These are phyloP conservation scores for Apostichopus japonicus DNA, from an alignment of 35 echinoderm and acorn worm genomes.

Conservation along the genomic window DNA sequence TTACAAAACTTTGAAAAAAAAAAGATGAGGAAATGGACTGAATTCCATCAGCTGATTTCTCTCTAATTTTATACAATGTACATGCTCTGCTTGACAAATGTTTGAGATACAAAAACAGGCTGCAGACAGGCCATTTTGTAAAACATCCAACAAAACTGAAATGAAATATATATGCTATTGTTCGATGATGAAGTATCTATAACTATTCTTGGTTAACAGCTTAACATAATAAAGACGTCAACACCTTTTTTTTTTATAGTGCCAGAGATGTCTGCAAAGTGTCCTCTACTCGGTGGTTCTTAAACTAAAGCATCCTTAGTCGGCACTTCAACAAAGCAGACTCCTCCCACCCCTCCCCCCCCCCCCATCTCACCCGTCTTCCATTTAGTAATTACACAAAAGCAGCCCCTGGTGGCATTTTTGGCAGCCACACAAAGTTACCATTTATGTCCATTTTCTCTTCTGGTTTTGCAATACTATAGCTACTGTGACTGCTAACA, in stretches of 20 bases:
- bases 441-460: conserved; percentile 30
- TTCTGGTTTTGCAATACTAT: neutral
- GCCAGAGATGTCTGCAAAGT: neutral
- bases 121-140: neutral
- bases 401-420: conserved; percentile 7
- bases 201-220: too few relatives aligned
- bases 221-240: too few relatives aligned
- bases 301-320: neutral
- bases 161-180: neutral
- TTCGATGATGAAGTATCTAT: too few relatives aligned
- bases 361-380: neutral
- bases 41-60: neutral
- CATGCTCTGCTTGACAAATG: neutral
- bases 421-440: conserved; percentile 5
- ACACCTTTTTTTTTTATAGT: neutral
- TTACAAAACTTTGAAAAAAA: conserved; percentile 5
- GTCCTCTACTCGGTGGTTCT: neutral
- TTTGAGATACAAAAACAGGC: neutral
- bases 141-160: neutral
- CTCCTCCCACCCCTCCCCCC: neutral
- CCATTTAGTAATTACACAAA: neutral
- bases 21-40: neutral
- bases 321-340: too few relatives aligned
- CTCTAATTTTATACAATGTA: neutral
- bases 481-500: neutral